Evolutionary conservation across 2,888 invertebrate species (phyloP).

Genomic region (Macropis europaea): DNA sequence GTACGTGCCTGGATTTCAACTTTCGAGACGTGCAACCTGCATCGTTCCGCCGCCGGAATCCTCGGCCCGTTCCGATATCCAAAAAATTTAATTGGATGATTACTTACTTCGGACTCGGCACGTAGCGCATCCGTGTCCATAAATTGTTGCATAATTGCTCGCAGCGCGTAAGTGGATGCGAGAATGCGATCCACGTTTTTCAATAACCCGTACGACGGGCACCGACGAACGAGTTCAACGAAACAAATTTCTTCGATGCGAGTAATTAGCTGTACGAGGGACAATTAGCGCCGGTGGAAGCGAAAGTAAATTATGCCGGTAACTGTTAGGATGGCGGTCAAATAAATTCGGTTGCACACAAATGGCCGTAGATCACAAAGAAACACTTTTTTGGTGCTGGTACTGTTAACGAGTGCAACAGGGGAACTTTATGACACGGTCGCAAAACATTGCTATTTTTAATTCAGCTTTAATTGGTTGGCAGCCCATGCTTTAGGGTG

Average conservation of each 20-base stretch:
- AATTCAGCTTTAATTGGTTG: no score
- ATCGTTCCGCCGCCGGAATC: background rate
- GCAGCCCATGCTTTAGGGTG: no score
- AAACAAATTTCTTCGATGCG: background rate
- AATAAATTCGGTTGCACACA: no score
- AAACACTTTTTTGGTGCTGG: no score
- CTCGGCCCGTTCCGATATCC: conserved; percentile 10
- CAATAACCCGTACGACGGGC: background rate
- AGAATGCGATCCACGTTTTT: conserved; percentile 8
- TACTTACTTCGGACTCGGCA: conserved; percentile 29
- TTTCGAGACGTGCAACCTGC: conserved; percentile 16
- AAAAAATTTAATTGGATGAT: conserved; percentile 46
- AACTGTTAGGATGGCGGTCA: background rate
- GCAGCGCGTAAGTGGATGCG: conserved; percentile 2
- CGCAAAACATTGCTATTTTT: no score
- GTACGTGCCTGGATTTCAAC: conserved; percentile 70
- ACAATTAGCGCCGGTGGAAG: background rate
- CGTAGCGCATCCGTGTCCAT: conserved; percentile 2
- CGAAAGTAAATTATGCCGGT: background rate
- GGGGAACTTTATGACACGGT: no score
- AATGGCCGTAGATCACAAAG: no score
- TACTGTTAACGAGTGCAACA: no score
- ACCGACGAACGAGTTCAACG: background rate
- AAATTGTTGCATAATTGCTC: conserved; percentile 26
- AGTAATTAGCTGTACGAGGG: conserved; percentile 4